Evolutionary conservation across 2,888 invertebrate genomes (phyloP), one percentile per base, ranked within the genome.

Genomic region (Caenorhabditis plicata): DNA sequence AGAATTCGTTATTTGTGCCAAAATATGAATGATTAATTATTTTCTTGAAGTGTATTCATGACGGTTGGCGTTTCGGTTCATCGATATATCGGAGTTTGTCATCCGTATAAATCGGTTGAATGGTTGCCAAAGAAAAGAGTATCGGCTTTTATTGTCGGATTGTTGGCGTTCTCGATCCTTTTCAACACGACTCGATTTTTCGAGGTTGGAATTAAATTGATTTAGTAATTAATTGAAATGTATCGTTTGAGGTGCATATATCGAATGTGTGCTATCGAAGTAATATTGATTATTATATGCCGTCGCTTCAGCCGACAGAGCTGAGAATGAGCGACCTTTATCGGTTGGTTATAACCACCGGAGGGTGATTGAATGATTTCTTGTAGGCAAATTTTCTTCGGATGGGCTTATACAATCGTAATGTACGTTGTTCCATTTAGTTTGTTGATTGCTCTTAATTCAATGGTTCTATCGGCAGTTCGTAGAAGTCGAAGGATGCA

Each of bases 351-450:
- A 27, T 7, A 27, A 27, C 29, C 29, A 27, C 13, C 7, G 29
- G 13, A 27, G 8, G 8, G 13, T 27, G 13, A 4, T 15, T 27
- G 17, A 19, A 4, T 42, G 11, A 13, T 19, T 31, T 32, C 32
- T 31, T 60, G 25, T 41, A 65, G 65, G 32, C 53, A 51, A 17
- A 69, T 77, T n/a, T 77, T 74, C 63, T 73, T 71, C 50, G 74
- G 73, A 19, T 77, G 77, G 77, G 67, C 61, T 7, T 69, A 70
- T 41, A 73, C 71, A n/a, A 60, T 73, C 25, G 64, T 73, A 19
- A 73, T 73, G 73, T 79, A 77, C 46, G 73, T 67, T 17, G 54
- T 79, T 17, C 79, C 79, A 4, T 79, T 79, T 60, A 63, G 73
- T 2, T 53, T 78, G 26, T 64, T 79, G 38, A 80, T 79, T 32